Conservation (phyloP, 2,888 invertebrate genomes). For the Caenorhabditis sp. region DNA sequence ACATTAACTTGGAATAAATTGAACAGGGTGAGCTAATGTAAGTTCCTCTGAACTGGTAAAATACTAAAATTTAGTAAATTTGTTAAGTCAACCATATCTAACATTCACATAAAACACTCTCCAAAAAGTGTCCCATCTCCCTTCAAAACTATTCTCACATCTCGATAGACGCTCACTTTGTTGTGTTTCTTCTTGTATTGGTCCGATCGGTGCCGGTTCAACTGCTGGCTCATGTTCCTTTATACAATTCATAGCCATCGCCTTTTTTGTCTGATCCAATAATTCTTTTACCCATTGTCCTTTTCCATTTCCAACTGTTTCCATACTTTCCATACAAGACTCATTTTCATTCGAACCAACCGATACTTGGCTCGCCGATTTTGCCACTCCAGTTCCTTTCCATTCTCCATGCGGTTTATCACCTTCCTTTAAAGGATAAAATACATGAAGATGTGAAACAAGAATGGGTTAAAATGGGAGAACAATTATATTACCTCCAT, state of each 20-base stretch:
- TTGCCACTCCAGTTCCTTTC: conserved; percentile 37
- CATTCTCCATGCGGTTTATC: conserved; percentile 48
- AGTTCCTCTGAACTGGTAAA: too few relatives aligned
- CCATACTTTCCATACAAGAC: conserved; percentile 39
- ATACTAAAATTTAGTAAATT: too few relatives aligned
- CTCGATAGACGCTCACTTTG: conserved; percentile 25
- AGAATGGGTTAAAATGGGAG: background rate
- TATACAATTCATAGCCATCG: conserved; percentile 51
- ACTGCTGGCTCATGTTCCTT: conserved; percentile 39
- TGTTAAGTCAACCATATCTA: too few relatives aligned
- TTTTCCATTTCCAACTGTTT: conserved; percentile 64
- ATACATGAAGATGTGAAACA: too few relatives aligned
- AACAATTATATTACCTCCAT: conserved; percentile 43
- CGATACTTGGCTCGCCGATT: conserved; percentile 53
- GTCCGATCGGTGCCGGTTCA: conserved; percentile 15
- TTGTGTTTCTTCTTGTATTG: conserved; percentile 23
- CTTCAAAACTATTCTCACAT: conserved; percentile 14
- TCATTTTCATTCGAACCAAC: conserved; percentile 52
- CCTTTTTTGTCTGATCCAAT: conserved; percentile 55
- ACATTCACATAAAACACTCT: background rate
- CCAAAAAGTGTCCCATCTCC: background rate
- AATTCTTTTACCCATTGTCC: conserved; percentile 68
- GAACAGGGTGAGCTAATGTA: too few relatives aligned
- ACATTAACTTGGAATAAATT: too few relatives aligned
- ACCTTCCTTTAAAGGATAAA: conserved; percentile 39